Base-by-base conservation (phyloP, 2,888 invertebrate species). In the Mythimna pallens region DNA sequence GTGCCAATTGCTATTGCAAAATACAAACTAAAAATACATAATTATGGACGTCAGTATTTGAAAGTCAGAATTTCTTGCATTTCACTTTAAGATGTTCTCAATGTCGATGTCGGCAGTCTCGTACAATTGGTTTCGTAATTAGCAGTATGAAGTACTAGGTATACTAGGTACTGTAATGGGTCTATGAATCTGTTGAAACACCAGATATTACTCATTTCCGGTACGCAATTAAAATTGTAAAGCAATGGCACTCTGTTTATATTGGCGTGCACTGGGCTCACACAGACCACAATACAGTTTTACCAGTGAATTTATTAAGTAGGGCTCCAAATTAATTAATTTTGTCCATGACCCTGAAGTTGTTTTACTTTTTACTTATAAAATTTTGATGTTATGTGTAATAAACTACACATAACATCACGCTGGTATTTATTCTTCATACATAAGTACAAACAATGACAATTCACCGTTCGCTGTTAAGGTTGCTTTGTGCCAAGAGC, bases 221-320 rank as follows among this genome's bases (percentile, higher is more conserved):
- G n/a, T 47, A 12, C 4, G 57, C 54, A 78, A 80, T 80, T 78
- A 78, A 55, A 63, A 74, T 25, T 30, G 59, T 54, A 59, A 61
- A n/a, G 76, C 65, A 57, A 59, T 64, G 20, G 43, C 57, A 57
- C 57, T 40, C 7, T 22, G 22, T 52, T 68, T 55, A 43, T 17
- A 47, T 78, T 47, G 52, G 1, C 22, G 34, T 59, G 4, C 22
- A 10, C 52, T 25, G 50, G 30, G 22, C 59, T 61, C 52, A 57
- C 61, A 68, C 47, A 12, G 20, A 67, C 22, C 59, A 59, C n/a
- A 50, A 17, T 68, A 30, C 6, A 34, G 7, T 54, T 25, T 59
- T 22, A 12, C 0, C 3, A 14, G 6, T 40, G 5, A 10, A 36
- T 59, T 34, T 58, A 34, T 30, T 59, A n/a, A n/a, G 36, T 34